phyloP scores from a whole-genome alignment of 1,140 invertebrate species.

The Ceratitis capitata region DNA sequence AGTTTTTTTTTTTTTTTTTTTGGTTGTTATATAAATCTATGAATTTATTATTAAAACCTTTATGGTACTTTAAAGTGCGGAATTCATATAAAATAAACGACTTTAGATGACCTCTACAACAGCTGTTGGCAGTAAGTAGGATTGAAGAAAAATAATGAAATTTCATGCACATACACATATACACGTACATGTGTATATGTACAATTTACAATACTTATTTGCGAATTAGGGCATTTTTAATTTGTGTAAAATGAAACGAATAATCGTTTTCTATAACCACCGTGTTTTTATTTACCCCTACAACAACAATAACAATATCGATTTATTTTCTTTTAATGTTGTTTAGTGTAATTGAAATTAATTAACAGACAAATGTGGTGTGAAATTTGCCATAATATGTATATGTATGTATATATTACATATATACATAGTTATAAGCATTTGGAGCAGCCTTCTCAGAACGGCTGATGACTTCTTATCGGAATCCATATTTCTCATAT shows the following conservation, averaged over 20 bases:
- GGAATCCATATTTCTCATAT: too few species aligned
- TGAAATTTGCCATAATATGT: too few species aligned
- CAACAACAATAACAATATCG: not conserved
- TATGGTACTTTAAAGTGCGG: not conserved
- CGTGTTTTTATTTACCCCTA: not conserved
- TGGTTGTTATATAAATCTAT: not conserved
- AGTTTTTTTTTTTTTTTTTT: not conserved
- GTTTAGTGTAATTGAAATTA: too few species aligned
- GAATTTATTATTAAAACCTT: not conserved
- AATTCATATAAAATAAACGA: not conserved
- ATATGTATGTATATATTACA: too few species aligned
- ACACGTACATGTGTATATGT: not conserved
- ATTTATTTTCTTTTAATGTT: too few species aligned
- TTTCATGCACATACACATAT: too few species aligned
- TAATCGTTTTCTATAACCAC: not conserved
- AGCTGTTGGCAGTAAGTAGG: not conserved
- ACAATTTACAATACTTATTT: not conserved
- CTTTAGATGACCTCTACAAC: not conserved
- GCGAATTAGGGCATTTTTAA: not conserved
- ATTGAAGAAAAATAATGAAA: too few species aligned
- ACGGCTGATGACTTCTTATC: too few species aligned
- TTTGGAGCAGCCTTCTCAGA: too few species aligned
- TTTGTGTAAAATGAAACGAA: not conserved
- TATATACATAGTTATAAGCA: too few species aligned
- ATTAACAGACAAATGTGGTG: too few species aligned